phyloP scores from a whole-genome alignment of 2,888 invertebrate species.

The Andrena minutula region DNA sequence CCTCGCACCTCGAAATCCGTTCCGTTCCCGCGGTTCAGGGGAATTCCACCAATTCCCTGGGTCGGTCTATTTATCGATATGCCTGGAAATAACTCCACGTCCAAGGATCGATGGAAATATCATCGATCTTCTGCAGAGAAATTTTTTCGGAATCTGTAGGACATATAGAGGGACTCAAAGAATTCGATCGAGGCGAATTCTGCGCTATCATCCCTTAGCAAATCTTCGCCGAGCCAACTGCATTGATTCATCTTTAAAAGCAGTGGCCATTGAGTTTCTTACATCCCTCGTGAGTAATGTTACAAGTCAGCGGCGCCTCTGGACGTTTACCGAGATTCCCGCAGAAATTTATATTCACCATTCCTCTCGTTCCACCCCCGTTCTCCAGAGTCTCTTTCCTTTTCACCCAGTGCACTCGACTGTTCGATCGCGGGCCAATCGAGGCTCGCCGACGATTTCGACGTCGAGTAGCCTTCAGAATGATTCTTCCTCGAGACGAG shows the following conservation, averaged over 20 bases:
- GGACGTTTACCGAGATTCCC: constrained; percentile 1
- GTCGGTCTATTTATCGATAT: too few relatives aligned
- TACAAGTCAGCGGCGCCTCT: background rate
- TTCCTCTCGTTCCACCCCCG: background rate
- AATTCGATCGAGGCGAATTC: too few relatives aligned
- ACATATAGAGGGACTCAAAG: too few relatives aligned
- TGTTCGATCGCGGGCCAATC: constrained; percentile 38
- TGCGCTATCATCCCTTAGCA: background rate
- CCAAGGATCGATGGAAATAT: too few relatives aligned
- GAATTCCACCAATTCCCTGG: background rate
- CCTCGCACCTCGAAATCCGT: background rate
- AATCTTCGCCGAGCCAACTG: background rate
- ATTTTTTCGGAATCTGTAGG: too few relatives aligned
- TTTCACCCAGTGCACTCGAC: constrained; percentile 3
- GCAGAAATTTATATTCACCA: constrained; percentile 24
- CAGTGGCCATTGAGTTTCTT: background rate
- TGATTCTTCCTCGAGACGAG: constrained; percentile 42
- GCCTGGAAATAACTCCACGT: too few relatives aligned
- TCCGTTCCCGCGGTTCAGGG: background rate
- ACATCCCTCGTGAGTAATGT: background rate
- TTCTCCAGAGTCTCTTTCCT: background rate
- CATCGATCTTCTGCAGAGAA: too few relatives aligned
- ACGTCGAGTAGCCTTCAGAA: constrained; percentile 26
- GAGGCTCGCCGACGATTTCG: constrained; percentile 22
- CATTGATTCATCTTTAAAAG: background rate